phyloP scores from a whole-genome alignment of 2,797 vertebrate species.

The Betta splendens region DNA sequence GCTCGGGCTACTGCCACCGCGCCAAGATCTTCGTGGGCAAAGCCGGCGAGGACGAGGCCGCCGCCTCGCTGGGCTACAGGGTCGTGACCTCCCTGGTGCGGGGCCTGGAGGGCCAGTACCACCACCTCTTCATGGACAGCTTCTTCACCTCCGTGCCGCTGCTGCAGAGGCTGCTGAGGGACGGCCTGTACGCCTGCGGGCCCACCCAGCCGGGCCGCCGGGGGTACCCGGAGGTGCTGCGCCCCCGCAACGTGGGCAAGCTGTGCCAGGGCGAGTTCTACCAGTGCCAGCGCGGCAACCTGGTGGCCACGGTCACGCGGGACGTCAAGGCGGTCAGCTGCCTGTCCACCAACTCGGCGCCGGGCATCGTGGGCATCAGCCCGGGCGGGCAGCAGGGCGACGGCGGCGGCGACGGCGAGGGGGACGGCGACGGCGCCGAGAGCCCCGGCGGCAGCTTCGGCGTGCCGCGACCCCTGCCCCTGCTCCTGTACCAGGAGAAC shows the following conservation, averaged over 20 bases:
- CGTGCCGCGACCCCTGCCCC: slow-evolving; percentile 78
- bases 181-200: slow-evolving; percentile 82
- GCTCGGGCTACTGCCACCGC: slow-evolving; percentile 86
- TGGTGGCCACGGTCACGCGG: slow-evolving; percentile 82
- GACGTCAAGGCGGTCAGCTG: slow-evolving; percentile 82
- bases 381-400: slow-evolving; percentile 75
- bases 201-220: slow-evolving; percentile 79
- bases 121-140: slow-evolving; percentile 86
- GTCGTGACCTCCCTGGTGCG: slow-evolving; percentile 81
- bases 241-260: slow-evolving; percentile 82
- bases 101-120: slow-evolving; percentile 82
- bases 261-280: slow-evolving; percentile 84
- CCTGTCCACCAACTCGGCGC: slow-evolving; percentile 84
- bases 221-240: slow-evolving; percentile 83
- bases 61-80: slow-evolving; percentile 68
- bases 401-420: slow-evolving; percentile 67
- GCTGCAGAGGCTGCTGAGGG: slow-evolving; percentile 80
- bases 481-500: slow-evolving; percentile 86
- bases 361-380: slow-evolving; percentile 84
- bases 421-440: slow-evolving; percentile 71
- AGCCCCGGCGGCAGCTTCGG: slow-evolving; percentile 62
- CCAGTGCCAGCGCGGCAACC: slow-evolving; percentile 85
- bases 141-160: slow-evolving; percentile 85
- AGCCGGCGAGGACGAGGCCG: slow-evolving; percentile 66
- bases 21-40: slow-evolving; percentile 80